Base-by-base conservation (phyloP, 2,113 vertebrate genomes). In the Willisornis vidua region DNA sequence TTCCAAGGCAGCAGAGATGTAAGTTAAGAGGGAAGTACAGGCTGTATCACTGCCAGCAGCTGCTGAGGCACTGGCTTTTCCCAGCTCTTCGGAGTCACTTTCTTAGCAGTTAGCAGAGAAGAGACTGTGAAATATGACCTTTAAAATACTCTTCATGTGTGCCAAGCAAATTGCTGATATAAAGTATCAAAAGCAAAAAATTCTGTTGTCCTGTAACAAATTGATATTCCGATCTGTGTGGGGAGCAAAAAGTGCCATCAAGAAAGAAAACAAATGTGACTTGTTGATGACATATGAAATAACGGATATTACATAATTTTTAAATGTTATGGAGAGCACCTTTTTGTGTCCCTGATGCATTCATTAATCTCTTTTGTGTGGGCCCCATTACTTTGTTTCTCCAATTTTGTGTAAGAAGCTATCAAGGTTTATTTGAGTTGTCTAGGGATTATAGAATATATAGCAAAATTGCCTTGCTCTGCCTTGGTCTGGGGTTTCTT, bases 151-250 rank as follows among this genome's bases (percentile, higher is more conserved):
- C 16, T 45, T 18, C 43, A 4, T 31, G 3, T 5, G 8, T 31
- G 29, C 57, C 33, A 71, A 91, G 51, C 6, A 55, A 73, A 48
- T 23, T 49, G 16, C 49, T 84, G 33, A 48, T 63, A 29, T 20
- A 82, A 66, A 90, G 73, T 88, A 74, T 18, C 33, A 67, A 74
- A 74, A 55, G 9, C 10, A 77, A 73, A 67, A 84, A 4, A 17
- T 79, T 88, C 37, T 65, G 9, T 68, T 57, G 52, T 45, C 19
- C 28, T 62, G n/a, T 77, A 52, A 76, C 6, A 57, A 76, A 66
- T n/a, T 0, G 3, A 45, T 52, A 31, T 76, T 95, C 4, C 0
- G 0, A 25, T 84, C 33, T 87, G 12, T 35, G 25, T 39, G 39
- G 26, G 41, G 20, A 85, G 24, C 3, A 66, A 48, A 61, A 75